These are phyloP conservation scores for Capitella teleta DNA, from an alignment of 1,140 invertebrate genomes.

Conservation along the genomic window DNA sequence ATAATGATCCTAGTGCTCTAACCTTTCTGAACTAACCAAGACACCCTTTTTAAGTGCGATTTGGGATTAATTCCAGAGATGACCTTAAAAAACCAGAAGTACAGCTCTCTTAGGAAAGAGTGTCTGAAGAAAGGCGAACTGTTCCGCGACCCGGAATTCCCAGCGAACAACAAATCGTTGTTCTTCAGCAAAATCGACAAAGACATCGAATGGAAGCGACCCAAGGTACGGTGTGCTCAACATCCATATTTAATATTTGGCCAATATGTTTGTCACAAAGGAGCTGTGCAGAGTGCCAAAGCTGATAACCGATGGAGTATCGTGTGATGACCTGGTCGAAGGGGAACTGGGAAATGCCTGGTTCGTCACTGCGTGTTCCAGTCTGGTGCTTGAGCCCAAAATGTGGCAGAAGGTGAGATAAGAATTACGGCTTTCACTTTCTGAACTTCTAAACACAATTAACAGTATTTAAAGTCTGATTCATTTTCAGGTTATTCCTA, in stretches of 20 bases:
- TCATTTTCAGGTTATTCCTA: slow-evolving; percentile 9
- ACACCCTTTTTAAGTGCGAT: no score
- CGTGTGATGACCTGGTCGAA: slow-evolving; percentile 91
- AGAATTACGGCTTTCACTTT: no score
- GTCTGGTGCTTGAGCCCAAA: slow-evolving; percentile 43
- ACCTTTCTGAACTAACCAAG: no score
- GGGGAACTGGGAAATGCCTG: slow-evolving; percentile 66
- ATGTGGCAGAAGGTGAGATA: slow-evolving; percentile 41
- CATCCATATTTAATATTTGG: background rate
- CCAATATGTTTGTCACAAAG: slow-evolving; percentile 41
- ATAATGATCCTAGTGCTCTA: no score
- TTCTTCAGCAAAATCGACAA: slow-evolving; percentile 27
- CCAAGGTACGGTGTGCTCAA: slow-evolving; percentile 17
- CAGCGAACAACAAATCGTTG: slow-evolving; percentile 13
- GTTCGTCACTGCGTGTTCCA: slow-evolving; percentile 37
- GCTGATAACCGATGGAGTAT: slow-evolving; percentile 86
- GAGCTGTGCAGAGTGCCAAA: slow-evolving; percentile 80
- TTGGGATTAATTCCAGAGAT: no score
- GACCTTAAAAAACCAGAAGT: no score
- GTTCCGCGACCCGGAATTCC: slow-evolving; percentile 9
- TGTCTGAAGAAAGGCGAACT: slow-evolving; percentile 4
- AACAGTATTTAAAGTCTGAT: no score
- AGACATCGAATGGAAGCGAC: slow-evolving; percentile 32
- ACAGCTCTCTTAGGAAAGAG: slow-evolving; percentile 29
- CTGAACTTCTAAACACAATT: no score